Evolutionary conservation across 1,140 invertebrate species (phyloP), one percentile per base, ranked within the genome.

Genomic region (Ooceraea biroi): DNA sequence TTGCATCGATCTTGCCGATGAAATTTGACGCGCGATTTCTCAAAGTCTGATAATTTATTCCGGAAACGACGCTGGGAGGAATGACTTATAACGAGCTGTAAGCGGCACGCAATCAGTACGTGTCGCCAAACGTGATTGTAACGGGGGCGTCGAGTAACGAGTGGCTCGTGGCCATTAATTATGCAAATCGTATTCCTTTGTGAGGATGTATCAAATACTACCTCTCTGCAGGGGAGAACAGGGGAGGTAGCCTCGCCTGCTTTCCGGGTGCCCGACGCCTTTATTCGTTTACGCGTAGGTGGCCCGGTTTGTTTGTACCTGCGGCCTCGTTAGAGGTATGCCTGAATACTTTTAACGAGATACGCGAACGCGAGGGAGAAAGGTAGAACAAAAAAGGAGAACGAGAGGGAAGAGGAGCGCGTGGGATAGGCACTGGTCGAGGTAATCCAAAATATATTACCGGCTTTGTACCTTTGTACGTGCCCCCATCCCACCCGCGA

Each of bases 401-500:
- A 27, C n/a, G 52, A 36, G 46, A 5, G 46, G 14, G 27, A 41
- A 55, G 55, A 52, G 60, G 61, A 41, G 71, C 0, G 50, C 11
- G 30, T 55, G 46, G 48, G 61, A 82, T 85, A 83, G 84, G 83
- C 76, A 44, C 11, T 73, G 58, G 77, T 63, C 82, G 83, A 82
- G 91, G 89, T 93, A 93, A 93, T 93, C 91, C 90, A 92, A 93
- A 93, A 93, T 93, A 93, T 93, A 93, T 93, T 92, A 93, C 91
- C 69, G 74, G 91, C 92, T 93, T 93, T 92, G 91, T 93, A 92
- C 85, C 91, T 93, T 92, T 93, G 91, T 93, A 89, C 85, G 84
- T 87, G 76, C 25, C 60, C n/a, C n/a, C n/a, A n/a, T n/a, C 73
- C 74, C 85, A 73, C 58, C 66, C 65, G 61, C 85, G 82, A 86